These are phyloP conservation scores for Atrichornis clamosus DNA, from an alignment of 2,113 vertebrate genomes.

Conservation along the genomic window DNA sequence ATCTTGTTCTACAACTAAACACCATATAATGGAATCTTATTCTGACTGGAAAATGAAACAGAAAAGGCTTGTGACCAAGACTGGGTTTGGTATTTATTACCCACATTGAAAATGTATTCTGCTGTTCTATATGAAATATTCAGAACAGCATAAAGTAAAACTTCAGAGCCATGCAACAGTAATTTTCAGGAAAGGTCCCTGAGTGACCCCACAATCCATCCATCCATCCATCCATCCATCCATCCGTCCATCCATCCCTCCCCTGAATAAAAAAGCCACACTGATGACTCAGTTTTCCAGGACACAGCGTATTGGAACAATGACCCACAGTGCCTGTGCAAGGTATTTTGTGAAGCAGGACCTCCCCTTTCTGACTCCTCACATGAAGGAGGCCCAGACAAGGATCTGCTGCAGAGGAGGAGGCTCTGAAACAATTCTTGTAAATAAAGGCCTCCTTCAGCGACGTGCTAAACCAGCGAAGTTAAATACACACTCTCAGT, in stretches of 20 bases:
- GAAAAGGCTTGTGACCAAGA: background rate
- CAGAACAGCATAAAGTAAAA: background rate
- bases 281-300: rapidly evolving
- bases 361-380: background rate
- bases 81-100: background rate
- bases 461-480: background rate
- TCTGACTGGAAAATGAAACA: slow-evolving; percentile 33
- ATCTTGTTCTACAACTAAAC: background rate
- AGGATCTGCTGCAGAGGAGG: background rate
- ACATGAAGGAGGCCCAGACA: background rate
- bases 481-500: background rate
- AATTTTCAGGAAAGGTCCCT: background rate
- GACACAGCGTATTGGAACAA: background rate
- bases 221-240: background rate
- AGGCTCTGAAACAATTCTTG: background rate
- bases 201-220: background rate
- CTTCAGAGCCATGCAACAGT: background rate
- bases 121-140: background rate
- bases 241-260: background rate
- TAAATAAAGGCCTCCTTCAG: background rate
- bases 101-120: background rate
- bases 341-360: background rate
- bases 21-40: background rate
- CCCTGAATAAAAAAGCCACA: background rate
- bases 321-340: background rate